Evolutionary conservation across 2,888 invertebrate species (phyloP).

Genomic region (Idaea biselata): DNA sequence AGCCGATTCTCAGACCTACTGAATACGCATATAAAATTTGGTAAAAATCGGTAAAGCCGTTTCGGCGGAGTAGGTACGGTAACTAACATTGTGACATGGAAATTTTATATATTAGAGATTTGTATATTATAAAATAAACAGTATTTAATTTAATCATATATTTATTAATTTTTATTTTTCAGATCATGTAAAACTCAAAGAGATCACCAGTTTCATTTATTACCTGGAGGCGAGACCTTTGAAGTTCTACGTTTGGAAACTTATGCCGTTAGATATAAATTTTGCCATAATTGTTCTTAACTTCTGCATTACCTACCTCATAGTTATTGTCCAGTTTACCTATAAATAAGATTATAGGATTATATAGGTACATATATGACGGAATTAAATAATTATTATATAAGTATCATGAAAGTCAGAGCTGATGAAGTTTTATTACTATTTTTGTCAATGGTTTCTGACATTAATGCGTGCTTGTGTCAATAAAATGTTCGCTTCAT

Average conservation of each 20-base stretch:
- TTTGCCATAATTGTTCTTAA: conserved; percentile 5
- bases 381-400: neutral
- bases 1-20: too few species aligned
- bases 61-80: too few species aligned
- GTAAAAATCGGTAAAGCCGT: too few species aligned
- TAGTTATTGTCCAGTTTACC: conserved; percentile 9
- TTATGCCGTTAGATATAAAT: conserved; percentile 11
- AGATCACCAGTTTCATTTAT: neutral
- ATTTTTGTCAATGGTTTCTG: too few species aligned
- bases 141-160: neutral
- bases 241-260: conserved; percentile 6
- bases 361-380: neutral
- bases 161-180: neutral
- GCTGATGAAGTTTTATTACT: neutral
- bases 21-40: too few species aligned
- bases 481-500: too few species aligned
- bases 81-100: too few species aligned
- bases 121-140: neutral
- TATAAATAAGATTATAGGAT: neutral
- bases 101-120: neutral
- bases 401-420: neutral
- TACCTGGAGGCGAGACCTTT: conserved; percentile 17
- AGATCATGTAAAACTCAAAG: neutral
- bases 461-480: too few species aligned
- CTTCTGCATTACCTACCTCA: conserved; percentile 11